Evolutionary conservation across 1,140 invertebrate species (phyloP).

Genomic region (Solen grandis): DNA sequence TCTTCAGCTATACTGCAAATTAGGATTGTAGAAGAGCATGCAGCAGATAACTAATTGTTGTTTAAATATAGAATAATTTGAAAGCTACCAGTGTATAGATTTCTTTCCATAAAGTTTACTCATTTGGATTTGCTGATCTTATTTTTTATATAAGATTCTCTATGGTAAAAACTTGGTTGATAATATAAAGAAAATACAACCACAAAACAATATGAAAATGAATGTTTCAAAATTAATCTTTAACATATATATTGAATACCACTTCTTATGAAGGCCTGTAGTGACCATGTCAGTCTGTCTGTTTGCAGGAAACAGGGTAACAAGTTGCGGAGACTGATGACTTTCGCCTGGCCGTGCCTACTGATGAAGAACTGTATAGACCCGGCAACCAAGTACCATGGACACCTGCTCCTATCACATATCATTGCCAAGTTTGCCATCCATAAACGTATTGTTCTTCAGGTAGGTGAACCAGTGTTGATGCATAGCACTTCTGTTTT

Average conservation of each 20-base stretch:
- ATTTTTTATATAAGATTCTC: no score
- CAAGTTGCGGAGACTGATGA: conserved; percentile 96
- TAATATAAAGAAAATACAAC: no score
- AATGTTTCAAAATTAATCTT: background rate
- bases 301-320: conserved; percentile 88
- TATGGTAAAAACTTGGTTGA: no score
- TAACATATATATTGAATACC: background rate
- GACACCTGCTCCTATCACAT: conserved; percentile 96
- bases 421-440: conserved; percentile 99
- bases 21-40: no score
- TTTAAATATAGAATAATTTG: background rate
- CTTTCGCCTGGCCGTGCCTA: conserved; percentile 98
- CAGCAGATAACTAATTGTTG: background rate
- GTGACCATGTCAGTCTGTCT: background rate
- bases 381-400: conserved; percentile 97
- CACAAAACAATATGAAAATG: background rate
- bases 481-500: background rate
- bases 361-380: conserved; percentile 97
- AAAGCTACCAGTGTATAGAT: no score
- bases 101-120: no score
- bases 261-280: no score
- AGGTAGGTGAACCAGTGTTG: conserved; percentile 83
- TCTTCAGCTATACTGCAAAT: no score
- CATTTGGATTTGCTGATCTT: no score
- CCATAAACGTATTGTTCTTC: conserved; percentile 97